Percentiles rank a stretch among this genome's conserved stretches.
Conservation (phyloP, 2,888 invertebrate genomes). For the Cartodere bifasciata region DNA sequence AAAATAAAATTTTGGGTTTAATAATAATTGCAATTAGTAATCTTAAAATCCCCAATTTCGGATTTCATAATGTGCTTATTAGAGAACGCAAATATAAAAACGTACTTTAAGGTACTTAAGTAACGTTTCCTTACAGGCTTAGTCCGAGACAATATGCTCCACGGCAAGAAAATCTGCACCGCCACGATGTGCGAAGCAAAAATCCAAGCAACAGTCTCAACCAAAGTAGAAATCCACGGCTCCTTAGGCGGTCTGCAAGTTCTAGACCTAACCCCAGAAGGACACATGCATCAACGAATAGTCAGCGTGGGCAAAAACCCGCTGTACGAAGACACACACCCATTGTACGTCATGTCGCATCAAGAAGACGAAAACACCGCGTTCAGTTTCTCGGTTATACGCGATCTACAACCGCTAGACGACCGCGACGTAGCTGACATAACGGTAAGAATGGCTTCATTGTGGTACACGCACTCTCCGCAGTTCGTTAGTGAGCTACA, state of each 20-base stretch:
- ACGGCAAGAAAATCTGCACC: slow-evolving; percentile 84
- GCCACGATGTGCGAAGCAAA: slow-evolving; percentile 85
- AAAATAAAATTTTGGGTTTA: no score
- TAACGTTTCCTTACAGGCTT: no score
- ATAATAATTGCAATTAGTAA: no score
- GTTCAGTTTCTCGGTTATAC: slow-evolving; percentile 40
- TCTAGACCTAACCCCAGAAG: slow-evolving; percentile 76
- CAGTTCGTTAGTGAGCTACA: slow-evolving; percentile 73
- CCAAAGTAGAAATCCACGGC: slow-evolving; percentile 56
- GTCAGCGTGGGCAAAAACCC: slow-evolving; percentile 73
- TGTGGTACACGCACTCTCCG: slow-evolving; percentile 89
- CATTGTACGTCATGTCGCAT: slow-evolving; percentile 31
- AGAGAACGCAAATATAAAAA: no score
- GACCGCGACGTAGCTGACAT: slow-evolving; percentile 27
- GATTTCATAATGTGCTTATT: no score
- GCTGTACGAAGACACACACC: slow-evolving; percentile 39
- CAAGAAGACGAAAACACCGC: slow-evolving; percentile 32
- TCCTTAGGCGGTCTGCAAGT: slow-evolving; percentile 87
- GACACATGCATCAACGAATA: slow-evolving; percentile 72
- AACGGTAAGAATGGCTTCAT: slow-evolving; percentile 65
- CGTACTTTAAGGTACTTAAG: no score
- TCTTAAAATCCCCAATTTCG: no score
- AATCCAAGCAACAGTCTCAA: slow-evolving; percentile 66
- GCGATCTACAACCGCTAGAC: slow-evolving; percentile 21
- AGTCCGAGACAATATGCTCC: slow-evolving; percentile 53